These are phyloP conservation scores for Caenorhabditis drosophilae DNA, from an alignment of 2,888 invertebrate genomes.

Conservation along the genomic window DNA sequence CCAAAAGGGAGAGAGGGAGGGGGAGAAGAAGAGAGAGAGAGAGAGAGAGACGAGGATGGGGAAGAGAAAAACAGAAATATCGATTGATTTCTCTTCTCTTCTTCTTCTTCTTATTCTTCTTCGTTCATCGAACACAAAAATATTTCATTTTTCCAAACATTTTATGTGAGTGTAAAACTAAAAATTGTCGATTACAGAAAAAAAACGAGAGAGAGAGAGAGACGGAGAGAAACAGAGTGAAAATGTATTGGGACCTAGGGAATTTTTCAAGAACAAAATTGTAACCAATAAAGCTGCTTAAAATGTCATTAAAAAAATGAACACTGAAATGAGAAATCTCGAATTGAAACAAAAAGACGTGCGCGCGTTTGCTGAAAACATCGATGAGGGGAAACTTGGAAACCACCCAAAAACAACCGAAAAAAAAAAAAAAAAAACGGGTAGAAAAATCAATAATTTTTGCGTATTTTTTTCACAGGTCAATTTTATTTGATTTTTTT, in stretches of 20 bases:
- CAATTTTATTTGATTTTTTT: slow-evolving; percentile 9
- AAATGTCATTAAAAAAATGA: neutral
- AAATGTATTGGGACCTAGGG: too few relatives aligned
- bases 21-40: too few relatives aligned
- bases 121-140: too few relatives aligned
- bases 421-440: neutral
- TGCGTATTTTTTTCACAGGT: neutral
- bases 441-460: neutral
- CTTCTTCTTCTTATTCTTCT: neutral
- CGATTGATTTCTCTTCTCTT: neutral
- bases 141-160: neutral
- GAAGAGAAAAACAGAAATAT: neutral
- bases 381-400: neutral
- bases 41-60: too few relatives aligned
- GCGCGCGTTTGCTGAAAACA: neutral
- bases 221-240: too few relatives aligned
- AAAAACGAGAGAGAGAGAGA: too few relatives aligned
- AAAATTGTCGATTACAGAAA: too few relatives aligned
- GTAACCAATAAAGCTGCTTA: neutral
- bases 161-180: too few relatives aligned
- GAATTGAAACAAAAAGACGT: neutral
- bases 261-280: neutral
- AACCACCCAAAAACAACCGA: too few relatives aligned
- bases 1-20: too few relatives aligned
- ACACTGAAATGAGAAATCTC: neutral